These are phyloP conservation scores for Pangasius larnaudii DNA, from an alignment of 2,797 vertebrate species.

Conservation along the genomic window DNA sequence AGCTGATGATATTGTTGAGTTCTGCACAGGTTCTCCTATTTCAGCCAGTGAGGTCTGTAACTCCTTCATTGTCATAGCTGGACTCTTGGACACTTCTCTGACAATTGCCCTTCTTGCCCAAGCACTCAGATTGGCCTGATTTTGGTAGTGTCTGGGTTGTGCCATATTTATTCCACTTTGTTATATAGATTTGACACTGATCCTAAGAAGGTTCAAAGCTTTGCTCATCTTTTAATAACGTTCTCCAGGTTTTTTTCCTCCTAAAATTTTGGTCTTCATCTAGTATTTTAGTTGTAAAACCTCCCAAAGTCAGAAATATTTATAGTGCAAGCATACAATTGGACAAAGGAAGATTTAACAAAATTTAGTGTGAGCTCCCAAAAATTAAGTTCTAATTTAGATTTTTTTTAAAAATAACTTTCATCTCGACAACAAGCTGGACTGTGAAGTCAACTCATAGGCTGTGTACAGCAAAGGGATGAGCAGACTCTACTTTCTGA, in stretches of 20 bases:
- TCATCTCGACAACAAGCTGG: too few relatives aligned
- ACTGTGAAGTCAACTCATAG: too few relatives aligned
- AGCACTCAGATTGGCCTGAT: neutral
- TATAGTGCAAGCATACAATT: too few relatives aligned
- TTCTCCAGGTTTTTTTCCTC: neutral
- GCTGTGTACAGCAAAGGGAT: too few relatives aligned
- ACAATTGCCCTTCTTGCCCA: neutral
- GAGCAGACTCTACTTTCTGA: too few relatives aligned
- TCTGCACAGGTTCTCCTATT: neutral
- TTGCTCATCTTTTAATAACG: neutral
- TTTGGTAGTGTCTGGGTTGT: neutral
- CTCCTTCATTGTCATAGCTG: neutral
- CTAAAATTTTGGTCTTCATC: neutral
- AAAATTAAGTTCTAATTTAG: too few relatives aligned
- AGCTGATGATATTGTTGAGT: neutral
- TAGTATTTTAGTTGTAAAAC: neutral
- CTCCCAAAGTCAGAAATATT: neutral
- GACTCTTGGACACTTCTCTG: neutral
- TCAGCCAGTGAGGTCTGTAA: neutral
- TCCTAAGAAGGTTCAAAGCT: neutral
- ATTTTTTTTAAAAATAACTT: too few relatives aligned
- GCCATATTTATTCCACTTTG: neutral
- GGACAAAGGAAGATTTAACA: too few relatives aligned
- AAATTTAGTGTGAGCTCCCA: too few relatives aligned
- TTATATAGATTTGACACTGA: neutral